These are phyloP conservation scores for Campylomormyrus tamandua DNA, from an alignment of 2,113 vertebrate genomes.

Conservation along the genomic window DNA sequence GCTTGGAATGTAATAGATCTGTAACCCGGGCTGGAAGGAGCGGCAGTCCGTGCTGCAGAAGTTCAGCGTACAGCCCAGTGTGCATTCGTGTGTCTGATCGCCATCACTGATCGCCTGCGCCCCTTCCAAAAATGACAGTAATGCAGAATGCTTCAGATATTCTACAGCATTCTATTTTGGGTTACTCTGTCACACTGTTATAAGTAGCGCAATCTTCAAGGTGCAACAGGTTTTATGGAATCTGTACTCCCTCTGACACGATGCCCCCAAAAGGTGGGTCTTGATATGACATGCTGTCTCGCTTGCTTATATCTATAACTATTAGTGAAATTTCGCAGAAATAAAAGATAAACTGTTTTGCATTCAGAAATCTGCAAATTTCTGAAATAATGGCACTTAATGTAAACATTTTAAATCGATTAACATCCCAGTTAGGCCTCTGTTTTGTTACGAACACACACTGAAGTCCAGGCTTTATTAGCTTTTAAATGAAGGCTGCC, in stretches of 20 bases:
- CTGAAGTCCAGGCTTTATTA: neutral
- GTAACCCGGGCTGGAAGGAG: too few relatives aligned
- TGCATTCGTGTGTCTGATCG: neutral
- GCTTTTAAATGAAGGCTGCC: neutral
- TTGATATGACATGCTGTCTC: neutral
- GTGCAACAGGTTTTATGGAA: neutral
- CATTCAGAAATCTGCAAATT: neutral
- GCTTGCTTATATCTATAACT: neutral
- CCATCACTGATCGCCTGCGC: neutral
- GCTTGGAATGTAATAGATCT: too few relatives aligned
- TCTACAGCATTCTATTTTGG: neutral
- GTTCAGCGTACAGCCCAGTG: neutral
- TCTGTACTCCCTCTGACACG: neutral
- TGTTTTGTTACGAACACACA: neutral
- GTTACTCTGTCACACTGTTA: neutral
- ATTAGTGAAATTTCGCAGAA: neutral
- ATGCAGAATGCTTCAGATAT: neutral
- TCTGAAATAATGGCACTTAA: neutral
- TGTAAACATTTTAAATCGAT: neutral
- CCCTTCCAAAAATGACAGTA: neutral
- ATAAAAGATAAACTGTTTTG: neutral
- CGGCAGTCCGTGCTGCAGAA: neutral
- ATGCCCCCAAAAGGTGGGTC: neutral
- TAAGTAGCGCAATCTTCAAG: neutral
- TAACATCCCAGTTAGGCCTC: neutral